Conservation (phyloP, 2,888 invertebrate genomes). For the Rhagophthalmus giganteus region DNA sequence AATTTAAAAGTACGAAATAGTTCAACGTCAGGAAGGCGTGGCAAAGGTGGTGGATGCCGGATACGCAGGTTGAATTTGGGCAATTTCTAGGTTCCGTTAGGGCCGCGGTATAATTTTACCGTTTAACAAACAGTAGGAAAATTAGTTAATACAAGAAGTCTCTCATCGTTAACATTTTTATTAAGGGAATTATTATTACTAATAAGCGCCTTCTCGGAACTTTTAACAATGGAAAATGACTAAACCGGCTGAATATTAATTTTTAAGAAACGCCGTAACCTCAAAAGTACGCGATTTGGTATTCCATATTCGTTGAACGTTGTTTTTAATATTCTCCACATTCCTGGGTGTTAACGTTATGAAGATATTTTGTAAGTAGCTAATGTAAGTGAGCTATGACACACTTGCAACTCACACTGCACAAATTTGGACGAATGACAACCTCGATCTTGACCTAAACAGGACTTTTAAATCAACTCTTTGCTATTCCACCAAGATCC, state of each 20-base stretch:
- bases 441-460: slow-evolving; percentile 46
- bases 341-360: slow-evolving; percentile 20
- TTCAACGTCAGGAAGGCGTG: slow-evolving; percentile 4
- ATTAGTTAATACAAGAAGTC: neutral
- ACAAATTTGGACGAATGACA: slow-evolving; percentile 36
- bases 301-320: slow-evolving; percentile 13
- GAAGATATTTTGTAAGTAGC: slow-evolving; percentile 8
- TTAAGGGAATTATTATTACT: slow-evolving; percentile 2
- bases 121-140: slow-evolving; percentile 1
- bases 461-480: slow-evolving; percentile 46
- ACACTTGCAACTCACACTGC: slow-evolving; percentile 33
- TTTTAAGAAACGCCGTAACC: neutral
- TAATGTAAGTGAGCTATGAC: slow-evolving; percentile 30
- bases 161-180: neutral
- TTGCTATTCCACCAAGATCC: slow-evolving; percentile 17
- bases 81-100: neutral
- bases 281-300: slow-evolving; percentile 20
- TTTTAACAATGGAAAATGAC: slow-evolving; percentile 17
- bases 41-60: slow-evolving; percentile 1
- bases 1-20: too few species aligned
- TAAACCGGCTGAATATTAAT: slow-evolving; percentile 20
- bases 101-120: neutral
- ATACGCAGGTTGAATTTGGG: slow-evolving; percentile 5
- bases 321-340: slow-evolving; percentile 16
- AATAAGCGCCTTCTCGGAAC: slow-evolving; percentile 11